Percentiles rank a stretch among this genome's conserved stretches.
phyloP scores from a whole-genome alignment of 2,888 invertebrate genomes.

The Halocaridina rubra region DNA sequence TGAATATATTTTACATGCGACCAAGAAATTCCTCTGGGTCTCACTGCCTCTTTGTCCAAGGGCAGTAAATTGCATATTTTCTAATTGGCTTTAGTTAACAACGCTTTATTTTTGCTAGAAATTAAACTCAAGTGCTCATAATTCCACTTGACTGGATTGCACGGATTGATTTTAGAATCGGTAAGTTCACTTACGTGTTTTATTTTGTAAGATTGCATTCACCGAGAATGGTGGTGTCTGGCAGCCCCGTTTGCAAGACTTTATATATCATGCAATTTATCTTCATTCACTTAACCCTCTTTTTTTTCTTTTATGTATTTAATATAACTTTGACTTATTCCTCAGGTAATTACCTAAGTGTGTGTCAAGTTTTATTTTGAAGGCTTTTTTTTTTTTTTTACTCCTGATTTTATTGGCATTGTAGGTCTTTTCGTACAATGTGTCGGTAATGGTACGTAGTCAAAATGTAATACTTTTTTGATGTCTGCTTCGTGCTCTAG shows the following conservation, averaged over 20 bases:
- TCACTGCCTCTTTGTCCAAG: conserved; percentile 32
- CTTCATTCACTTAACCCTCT: conserved; percentile 15
- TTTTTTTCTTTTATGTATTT: neutral
- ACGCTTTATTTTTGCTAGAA: conserved; percentile 11
- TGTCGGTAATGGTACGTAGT: neutral
- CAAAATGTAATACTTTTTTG: conserved; percentile 7
- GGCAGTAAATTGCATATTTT: neutral
- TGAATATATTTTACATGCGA: neutral
- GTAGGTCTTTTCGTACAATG: neutral
- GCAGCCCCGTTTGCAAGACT: neutral
- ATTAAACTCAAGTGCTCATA: conserved; percentile 26
- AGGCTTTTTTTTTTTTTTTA: neutral
- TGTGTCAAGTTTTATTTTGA: neutral
- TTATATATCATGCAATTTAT: conserved; percentile 26
- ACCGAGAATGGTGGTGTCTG: neutral
- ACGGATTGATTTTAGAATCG: conserved; percentile 14
- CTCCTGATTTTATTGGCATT: neutral
- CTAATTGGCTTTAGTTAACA: neutral
- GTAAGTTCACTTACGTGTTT: neutral
- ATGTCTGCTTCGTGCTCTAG: too few species aligned
- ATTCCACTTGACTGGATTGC: conserved; percentile 39
- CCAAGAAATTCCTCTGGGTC: neutral
- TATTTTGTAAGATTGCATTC: neutral
- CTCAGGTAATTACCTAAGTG: neutral
- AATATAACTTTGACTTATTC: neutral